Base-by-base conservation (phyloP, 2,797 vertebrate genomes). In the Orientallactaga sibirica region DNA sequence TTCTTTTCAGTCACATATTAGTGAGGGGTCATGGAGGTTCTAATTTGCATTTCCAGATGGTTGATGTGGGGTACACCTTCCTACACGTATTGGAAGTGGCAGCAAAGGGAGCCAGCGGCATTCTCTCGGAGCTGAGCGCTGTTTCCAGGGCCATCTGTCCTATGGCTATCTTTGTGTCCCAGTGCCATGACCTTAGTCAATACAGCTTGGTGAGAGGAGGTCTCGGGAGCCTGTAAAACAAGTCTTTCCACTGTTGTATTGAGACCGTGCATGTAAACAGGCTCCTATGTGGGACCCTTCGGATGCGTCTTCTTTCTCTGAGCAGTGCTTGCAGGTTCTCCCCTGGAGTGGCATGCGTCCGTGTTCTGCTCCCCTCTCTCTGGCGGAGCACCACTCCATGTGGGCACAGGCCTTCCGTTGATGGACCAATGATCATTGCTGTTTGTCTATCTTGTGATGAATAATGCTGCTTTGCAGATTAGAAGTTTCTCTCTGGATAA, bases 311-410 rank as follows among this genome's bases (percentile, higher is more conserved):
- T 83, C 75, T 79, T 58, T 75, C 48, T 52, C 19, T 80, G 24
- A 68, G 86, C 58, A 67, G 33, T 67, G 66, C 68, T 68, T 75
- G 85, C 87, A 68, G 70, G 58, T 91, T 88, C 52, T 18, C 74
- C 18, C 11, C 1, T 43, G 22, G 29, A 43, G 41, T 52, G 68
- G 71, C n/a, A 22, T 52, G 74, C 67, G 12, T 73, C 33, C 66
- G 75, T 62, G 43, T 33, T 29, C 62, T 14, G 2, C 70, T 52
- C 58, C 74, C 58, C 74, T 84, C 52, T 79, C 74, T 43, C 11
- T 43, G 68, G 25, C 68, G 19, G 75, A 86, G 19, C n/a, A 67
- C 1, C 37, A 41, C 37, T 84, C 78, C 43, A 12, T 3, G 12
- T 71, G 58, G 43, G 33, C 61, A 22, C n/a, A 52, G 52, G 33